Evolutionary conservation across 2,113 vertebrate genomes (phyloP).

Genomic region (Indicator maculatus): DNA sequence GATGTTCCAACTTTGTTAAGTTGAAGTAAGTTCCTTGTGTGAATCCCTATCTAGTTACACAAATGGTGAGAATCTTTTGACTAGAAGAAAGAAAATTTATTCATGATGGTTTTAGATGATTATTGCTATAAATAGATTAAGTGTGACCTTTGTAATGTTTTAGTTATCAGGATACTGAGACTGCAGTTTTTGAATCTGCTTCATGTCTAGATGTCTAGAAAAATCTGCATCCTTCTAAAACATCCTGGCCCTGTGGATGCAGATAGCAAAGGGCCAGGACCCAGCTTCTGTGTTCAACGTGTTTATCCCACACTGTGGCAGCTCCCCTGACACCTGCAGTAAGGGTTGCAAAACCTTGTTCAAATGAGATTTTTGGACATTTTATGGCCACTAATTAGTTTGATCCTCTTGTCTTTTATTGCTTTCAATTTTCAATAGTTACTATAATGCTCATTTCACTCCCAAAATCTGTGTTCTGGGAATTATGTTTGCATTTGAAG

Average conservation of each 20-base stretch:
- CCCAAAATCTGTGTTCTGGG: background rate
- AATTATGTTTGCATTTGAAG: slow-evolving; percentile 32
- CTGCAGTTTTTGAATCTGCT: background rate
- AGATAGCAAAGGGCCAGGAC: background rate
- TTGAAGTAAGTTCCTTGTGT: background rate
- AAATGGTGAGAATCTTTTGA: background rate
- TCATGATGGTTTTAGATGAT: background rate
- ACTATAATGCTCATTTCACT: slow-evolving; percentile 1
- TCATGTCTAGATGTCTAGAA: background rate
- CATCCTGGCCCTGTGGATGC: background rate
- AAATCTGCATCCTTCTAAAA: background rate
- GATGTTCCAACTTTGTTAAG: background rate
- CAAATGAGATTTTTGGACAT: background rate
- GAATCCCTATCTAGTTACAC: background rate
- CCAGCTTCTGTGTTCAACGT: background rate
- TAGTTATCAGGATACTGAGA: background rate
- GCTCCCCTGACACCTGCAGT: background rate
- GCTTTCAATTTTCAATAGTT: background rate
- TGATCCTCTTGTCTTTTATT: background rate
- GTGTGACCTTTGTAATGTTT: background rate
- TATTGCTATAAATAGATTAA: background rate
- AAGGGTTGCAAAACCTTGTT: background rate
- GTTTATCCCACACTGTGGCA: background rate
- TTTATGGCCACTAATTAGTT: background rate
- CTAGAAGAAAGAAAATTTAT: background rate